Conservation (phyloP, 1,140 invertebrate genomes). For the Apis mellifera region Amel_HAv3.1 CM009931.2:20697501-20698000, state of each 20-base stretch:
- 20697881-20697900: slow-evolving; percentile 48
- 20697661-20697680: slow-evolving; percentile 68
- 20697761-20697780: slow-evolving; percentile 15
- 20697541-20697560: not conserved
- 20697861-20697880: slow-evolving; percentile 33
- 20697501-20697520: too few species aligned
- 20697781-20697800: slow-evolving; percentile 7
- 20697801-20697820: not conserved
- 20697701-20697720: slow-evolving; percentile 68
- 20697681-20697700: slow-evolving; percentile 70
- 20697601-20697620: not conserved
- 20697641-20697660: slow-evolving; percentile 70
- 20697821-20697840: slow-evolving; percentile 36
- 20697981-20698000: slow-evolving; percentile 29
- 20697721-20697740: slow-evolving; percentile 38
- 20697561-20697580: not conserved
- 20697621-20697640: slow-evolving; percentile 30
- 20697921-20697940: slow-evolving; percentile 42
- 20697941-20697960: slow-evolving; percentile 65
- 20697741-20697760: not conserved
- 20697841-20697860: slow-evolving; percentile 59
- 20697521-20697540: too few species aligned
- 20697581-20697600: not conserved
- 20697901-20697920: slow-evolving; percentile 16
- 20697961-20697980: slow-evolving; percentile 44